Percentiles rank a stretch among this genome's conserved stretches.
phyloP scores from a whole-genome alignment of 2,797 vertebrate genomes.

The Eupleurogrammus muticus region DNA sequence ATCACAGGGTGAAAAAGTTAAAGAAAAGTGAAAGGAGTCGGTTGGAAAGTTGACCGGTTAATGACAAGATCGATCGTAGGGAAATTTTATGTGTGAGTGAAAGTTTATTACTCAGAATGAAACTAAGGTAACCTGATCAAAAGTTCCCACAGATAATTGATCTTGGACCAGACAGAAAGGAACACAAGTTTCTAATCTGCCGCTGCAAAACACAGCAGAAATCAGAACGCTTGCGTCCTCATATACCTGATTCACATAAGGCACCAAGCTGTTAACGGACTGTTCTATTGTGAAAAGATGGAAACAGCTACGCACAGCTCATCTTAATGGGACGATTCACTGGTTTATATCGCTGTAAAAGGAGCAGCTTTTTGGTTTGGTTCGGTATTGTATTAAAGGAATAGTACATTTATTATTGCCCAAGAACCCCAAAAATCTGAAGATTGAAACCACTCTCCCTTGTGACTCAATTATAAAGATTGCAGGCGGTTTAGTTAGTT shows the following conservation, averaged over 20 bases:
- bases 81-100: not conserved
- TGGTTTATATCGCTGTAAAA: not conserved
- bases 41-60: not conserved
- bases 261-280: too few relatives aligned
- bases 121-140: not conserved
- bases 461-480: not conserved
- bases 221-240: too few relatives aligned
- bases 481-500: not conserved
- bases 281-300: too few relatives aligned
- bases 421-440: too few relatives aligned
- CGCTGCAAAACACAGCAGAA: too few relatives aligned
- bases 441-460: not conserved
- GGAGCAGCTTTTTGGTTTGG: not conserved
- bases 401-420: not conserved
- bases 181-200: too few relatives aligned
- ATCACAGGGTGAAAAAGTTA: not conserved
- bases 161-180: too few relatives aligned
- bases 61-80: not conserved
- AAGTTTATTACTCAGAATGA: not conserved
- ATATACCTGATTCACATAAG: too few relatives aligned
- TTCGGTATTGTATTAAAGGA: not conserved
- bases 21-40: conserved; percentile 32
- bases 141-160: not conserved
- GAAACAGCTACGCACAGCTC: too few relatives aligned
- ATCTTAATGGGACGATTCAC: too few relatives aligned